phyloP scores from a whole-genome alignment of 2,113 vertebrate species.

The Pholis gunnellus region DNA sequence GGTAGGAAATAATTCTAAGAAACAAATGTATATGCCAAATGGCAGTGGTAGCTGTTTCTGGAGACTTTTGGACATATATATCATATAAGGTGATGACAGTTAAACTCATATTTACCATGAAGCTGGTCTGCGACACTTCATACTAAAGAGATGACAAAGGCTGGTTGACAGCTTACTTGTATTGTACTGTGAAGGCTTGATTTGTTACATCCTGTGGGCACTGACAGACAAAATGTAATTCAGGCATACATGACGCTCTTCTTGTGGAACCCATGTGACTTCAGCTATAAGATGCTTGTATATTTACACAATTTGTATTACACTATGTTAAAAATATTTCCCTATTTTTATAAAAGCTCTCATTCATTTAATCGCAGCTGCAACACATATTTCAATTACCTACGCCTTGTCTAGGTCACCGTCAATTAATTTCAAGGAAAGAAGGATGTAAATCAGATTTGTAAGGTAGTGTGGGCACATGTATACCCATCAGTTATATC shows the following conservation, averaged over 20 bases:
- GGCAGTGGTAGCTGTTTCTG: neutral
- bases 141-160: neutral
- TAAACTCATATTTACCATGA: neutral
- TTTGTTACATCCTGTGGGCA: neutral
- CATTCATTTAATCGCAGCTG: neutral
- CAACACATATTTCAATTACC: slow-evolving; percentile 12
- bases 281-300: neutral
- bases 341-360: neutral
- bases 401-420: slow-evolving; percentile 23
- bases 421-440: slow-evolving; percentile 23
- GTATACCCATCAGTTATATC: slow-evolving; percentile 33
- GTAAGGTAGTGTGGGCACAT: slow-evolving; percentile 19
- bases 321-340: neutral
- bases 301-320: neutral
- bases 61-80: neutral
- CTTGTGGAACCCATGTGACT: neutral
- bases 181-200: neutral
- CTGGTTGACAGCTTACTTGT: neutral
- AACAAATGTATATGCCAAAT: neutral
- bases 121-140: neutral
- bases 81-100: neutral
- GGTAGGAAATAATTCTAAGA: neutral
- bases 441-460: slow-evolving; percentile 50
- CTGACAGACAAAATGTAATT: neutral
- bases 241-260: neutral